These are phyloP conservation scores for Apaloderma vittatum DNA, from an alignment of 2,113 vertebrate genomes.

Conservation along the genomic window DNA sequence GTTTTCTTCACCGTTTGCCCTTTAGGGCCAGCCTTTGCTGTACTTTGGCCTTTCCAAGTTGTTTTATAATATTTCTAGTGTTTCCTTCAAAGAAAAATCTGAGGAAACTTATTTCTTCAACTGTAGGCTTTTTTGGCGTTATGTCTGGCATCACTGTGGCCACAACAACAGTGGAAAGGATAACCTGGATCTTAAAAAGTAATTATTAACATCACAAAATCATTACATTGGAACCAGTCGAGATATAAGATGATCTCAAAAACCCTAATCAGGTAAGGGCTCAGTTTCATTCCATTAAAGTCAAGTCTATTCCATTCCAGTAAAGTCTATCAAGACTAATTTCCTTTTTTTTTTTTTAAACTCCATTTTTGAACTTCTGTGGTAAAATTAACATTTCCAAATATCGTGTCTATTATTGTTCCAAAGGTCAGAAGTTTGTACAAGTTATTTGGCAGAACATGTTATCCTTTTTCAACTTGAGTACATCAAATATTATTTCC, in stretches of 20 bases:
- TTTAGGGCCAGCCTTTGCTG: background rate
- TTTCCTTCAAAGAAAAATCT: background rate
- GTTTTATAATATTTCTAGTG: background rate
- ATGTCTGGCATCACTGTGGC: background rate
- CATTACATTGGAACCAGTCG: background rate
- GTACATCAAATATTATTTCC: constrained; percentile 17
- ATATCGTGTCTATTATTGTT: background rate
- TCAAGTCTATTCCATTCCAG: no score
- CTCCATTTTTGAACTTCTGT: background rate
- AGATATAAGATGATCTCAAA: background rate
- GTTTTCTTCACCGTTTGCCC: background rate
- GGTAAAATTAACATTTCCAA: background rate
- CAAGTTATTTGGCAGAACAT: constrained; percentile 14
- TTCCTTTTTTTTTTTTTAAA: background rate
- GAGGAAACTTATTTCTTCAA: background rate
- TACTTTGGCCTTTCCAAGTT: background rate
- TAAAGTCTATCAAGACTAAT: background rate
- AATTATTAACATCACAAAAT: background rate
- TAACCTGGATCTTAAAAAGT: background rate
- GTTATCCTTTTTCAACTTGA: background rate
- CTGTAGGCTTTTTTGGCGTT: background rate
- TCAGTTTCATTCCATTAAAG: background rate
- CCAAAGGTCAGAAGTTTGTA: constrained; percentile 9
- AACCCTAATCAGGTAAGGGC: background rate
- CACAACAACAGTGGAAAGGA: background rate